Evolutionary conservation across 2,113 vertebrate genomes (phyloP), one percentile per base, ranked within the genome.

Genomic region (Gnathonemus longibarbis): DNA sequence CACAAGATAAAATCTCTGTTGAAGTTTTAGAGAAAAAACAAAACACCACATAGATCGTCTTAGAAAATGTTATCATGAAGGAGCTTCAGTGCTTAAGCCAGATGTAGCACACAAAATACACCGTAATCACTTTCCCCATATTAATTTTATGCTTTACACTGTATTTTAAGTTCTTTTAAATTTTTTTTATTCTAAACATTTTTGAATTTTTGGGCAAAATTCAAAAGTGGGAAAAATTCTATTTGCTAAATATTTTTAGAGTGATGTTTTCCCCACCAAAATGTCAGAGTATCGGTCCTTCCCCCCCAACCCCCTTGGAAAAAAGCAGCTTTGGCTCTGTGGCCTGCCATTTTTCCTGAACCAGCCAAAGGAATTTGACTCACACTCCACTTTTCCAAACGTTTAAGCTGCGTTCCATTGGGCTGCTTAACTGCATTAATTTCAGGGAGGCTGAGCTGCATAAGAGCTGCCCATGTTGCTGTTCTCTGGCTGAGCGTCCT

Each of bases 401-500:
- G 52, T 89, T 89, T 80, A 53, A 85, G 27, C 46, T 89, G 50
- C 53, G 50, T 91, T 87, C 74, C 89, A 77, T 80, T 84, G 31
- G 42, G 84, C 50, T 70, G 52, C 85, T 70, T 88, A 88, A 62
- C 39, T 31, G 49, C 87, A 83, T 45, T 66, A 24, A 86, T 89
- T 80, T 84, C 53, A 80, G 77, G 87, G 50, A 48, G 70, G 27
- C 31, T 21, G 5, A 88, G 85, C 49, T 62, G 70, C 39, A 48
- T 58, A 39, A 90, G n/a, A 50, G 13, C 88, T 90, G 84, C 66
- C 50, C 88, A 48, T 86, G 2, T 21, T 89, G 70, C 89, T 50
- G 80, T 53, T 87, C 10, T 31, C 24, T 17, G 35, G 58, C 53
- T 5, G 31, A 74, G 84, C 52, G 46, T 84, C 45, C 0, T 46